These are phyloP conservation scores for Trichomalopsis sarcophagae DNA, from an alignment of 1,140 invertebrate genomes.

Conservation along the genomic window DNA sequence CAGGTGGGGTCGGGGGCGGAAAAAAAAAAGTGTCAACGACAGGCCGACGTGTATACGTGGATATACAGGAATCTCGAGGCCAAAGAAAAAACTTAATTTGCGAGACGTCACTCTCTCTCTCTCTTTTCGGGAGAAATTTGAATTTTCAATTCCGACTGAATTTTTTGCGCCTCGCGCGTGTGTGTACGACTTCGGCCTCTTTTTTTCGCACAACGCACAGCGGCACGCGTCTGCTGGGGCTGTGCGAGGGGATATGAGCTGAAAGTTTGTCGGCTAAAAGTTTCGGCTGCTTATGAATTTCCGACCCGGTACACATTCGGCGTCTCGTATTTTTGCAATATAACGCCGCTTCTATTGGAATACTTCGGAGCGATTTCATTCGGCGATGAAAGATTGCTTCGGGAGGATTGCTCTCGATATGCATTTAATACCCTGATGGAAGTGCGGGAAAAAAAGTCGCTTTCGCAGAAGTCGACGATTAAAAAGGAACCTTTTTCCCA, in stretches of 20 bases:
- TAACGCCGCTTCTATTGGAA: constrained; percentile 30
- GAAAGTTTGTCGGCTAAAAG: constrained; percentile 25
- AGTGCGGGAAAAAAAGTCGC: background rate
- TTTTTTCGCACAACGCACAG: background rate
- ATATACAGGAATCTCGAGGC: background rate
- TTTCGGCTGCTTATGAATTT: constrained; percentile 35
- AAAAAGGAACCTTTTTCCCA: background rate
- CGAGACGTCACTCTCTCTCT: constrained; percentile 35
- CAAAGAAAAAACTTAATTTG: constrained; percentile 45
- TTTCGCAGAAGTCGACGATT: background rate
- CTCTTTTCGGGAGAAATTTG: constrained; percentile 21
- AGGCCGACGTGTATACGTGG: background rate
- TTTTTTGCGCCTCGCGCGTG: background rate
- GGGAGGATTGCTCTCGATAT: background rate
- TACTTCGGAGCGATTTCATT: constrained; percentile 31
- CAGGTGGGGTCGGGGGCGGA: background rate
- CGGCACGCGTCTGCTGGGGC: background rate
- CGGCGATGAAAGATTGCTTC: constrained; percentile 20
- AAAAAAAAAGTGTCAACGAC: constrained; percentile 46
- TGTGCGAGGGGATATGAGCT: background rate
- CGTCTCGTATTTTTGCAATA: background rate
- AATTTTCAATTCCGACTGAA: constrained; percentile 40
- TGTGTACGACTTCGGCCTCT: background rate
- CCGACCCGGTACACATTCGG: background rate
- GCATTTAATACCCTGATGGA: background rate